Evolutionary conservation across 2,797 vertebrate species (phyloP).

Genomic region (Glyptemys insculpta): DNA sequence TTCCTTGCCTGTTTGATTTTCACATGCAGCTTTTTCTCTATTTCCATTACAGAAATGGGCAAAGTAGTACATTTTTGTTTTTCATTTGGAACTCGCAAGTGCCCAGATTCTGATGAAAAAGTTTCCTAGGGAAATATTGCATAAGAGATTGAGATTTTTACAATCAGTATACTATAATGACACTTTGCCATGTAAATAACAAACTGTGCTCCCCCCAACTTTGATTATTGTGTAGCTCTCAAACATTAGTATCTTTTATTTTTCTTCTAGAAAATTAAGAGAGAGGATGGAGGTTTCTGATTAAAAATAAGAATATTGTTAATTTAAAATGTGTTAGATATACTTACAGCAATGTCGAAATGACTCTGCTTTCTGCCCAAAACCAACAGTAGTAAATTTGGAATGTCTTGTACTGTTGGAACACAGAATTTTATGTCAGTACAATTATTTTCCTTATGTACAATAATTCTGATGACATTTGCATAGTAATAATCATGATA

Average conservation of each 20-base stretch:
- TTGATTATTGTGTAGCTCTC: constrained; percentile 31
- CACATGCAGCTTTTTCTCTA: not conserved
- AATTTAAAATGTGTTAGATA: constrained; percentile 44
- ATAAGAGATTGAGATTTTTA: constrained; percentile 25
- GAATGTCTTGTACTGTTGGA: constrained; percentile 42
- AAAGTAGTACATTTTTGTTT: not conserved
- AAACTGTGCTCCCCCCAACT: constrained; percentile 33
- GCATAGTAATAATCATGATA: constrained; percentile 37
- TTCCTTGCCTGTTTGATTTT: not conserved
- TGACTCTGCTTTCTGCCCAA: constrained; percentile 42
- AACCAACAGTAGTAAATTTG: constrained; percentile 48
- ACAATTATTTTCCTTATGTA: constrained; percentile 47
- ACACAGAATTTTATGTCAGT: constrained; percentile 30
- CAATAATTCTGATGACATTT: constrained; percentile 62
- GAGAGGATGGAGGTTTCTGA: not conserved
- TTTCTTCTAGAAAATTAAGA: constrained; percentile 69
- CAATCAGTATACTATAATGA: constrained; percentile 3
- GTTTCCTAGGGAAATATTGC: constrained; percentile 2
- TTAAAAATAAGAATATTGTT: constrained; percentile 45
- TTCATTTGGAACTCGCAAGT: constrained; percentile 24
- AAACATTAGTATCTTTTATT: constrained; percentile 53
- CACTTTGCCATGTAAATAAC: constrained; percentile 31
- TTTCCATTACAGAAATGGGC: not conserved
- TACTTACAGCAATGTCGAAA: constrained; percentile 46
- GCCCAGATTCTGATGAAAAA: not conserved